Conservation (phyloP, 2,888 invertebrate species). For the Mycalesis mineus region DNA sequence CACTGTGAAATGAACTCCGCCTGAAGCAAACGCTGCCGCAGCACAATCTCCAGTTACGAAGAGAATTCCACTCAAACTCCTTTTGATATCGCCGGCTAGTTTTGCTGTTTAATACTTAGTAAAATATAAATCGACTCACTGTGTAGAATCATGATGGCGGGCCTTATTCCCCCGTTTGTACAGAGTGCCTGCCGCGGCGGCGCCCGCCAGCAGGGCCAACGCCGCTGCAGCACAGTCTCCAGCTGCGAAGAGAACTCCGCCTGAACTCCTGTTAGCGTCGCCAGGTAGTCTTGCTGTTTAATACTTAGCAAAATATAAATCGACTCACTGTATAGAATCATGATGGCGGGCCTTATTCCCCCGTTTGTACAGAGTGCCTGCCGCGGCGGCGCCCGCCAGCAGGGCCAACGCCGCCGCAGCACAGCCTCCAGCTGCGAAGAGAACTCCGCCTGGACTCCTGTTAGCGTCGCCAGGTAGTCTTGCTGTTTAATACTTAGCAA, state of each 20-base stretch:
- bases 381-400: conserved; percentile 83
- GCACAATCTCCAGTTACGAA: conserved; percentile 91
- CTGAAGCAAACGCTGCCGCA: conserved; percentile 84
- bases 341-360: conserved; percentile 83
- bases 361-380: conserved; percentile 81
- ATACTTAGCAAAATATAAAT: too few relatives aligned
- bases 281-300: conserved; percentile 84
- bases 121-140: too few relatives aligned
- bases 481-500: too few relatives aligned
- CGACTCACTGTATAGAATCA: conserved; percentile 81
- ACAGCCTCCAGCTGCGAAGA: conserved; percentile 90
- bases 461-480: conserved; percentile 82
- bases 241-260: conserved; percentile 86
- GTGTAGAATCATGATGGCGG: conserved; percentile 81
- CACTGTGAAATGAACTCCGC: too few relatives aligned
- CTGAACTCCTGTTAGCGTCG: conserved; percentile 80
- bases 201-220: conserved; percentile 80
- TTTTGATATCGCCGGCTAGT: conserved; percentile 82
- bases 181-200: conserved; percentile 82
- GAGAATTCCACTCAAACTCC: conserved; percentile 82
- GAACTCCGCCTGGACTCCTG: conserved; percentile 81
- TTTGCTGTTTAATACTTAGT: too few relatives aligned
- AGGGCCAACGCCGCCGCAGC: conserved; percentile 82
- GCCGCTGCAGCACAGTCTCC: conserved; percentile 89
- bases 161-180: conserved; percentile 83